Conservation (phyloP, 2,797 vertebrate genomes). For the Setipinna tenuifilis region DNA sequence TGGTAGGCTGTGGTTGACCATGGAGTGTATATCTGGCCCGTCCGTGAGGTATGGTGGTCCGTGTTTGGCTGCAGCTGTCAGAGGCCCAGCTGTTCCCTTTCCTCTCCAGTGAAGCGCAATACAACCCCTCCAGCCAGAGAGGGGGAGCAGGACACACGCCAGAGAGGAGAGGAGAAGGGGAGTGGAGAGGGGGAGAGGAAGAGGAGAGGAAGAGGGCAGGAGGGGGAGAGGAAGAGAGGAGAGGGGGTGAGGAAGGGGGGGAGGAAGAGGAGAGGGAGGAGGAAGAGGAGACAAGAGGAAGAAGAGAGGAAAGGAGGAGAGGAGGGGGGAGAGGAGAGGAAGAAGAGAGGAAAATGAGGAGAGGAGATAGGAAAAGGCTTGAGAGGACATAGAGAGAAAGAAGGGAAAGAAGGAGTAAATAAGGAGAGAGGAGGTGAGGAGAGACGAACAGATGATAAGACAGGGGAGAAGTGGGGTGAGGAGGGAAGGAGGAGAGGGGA, state of each 20-base stretch:
- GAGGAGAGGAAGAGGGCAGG: too few relatives aligned
- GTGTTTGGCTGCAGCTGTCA: constrained; percentile 82
- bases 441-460: not conserved
- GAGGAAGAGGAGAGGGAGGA: not conserved
- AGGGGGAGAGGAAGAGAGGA: not conserved
- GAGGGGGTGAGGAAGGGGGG: not conserved
- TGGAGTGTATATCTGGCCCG: too few relatives aligned
- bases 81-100: constrained; percentile 89
- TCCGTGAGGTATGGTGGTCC: too few relatives aligned
- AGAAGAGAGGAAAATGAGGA: not conserved
- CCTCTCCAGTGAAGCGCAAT: constrained; percentile 83
- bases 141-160: not conserved
- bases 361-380: too few relatives aligned
- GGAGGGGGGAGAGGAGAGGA: not conserved
- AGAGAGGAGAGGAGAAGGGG: too few relatives aligned
- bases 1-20: too few relatives aligned
- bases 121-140: constrained; percentile 75
- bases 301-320: not conserved
- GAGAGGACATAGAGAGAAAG: too few relatives aligned
- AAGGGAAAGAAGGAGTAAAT: not conserved
- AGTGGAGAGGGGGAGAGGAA: too few relatives aligned
- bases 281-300: not conserved
- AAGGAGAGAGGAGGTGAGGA: not conserved
- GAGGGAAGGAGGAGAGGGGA: not conserved
- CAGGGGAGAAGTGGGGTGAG: not conserved